phyloP scores from a whole-genome alignment of 2,888 invertebrate genomes.

The Spilosoma lubricipeda region DNA sequence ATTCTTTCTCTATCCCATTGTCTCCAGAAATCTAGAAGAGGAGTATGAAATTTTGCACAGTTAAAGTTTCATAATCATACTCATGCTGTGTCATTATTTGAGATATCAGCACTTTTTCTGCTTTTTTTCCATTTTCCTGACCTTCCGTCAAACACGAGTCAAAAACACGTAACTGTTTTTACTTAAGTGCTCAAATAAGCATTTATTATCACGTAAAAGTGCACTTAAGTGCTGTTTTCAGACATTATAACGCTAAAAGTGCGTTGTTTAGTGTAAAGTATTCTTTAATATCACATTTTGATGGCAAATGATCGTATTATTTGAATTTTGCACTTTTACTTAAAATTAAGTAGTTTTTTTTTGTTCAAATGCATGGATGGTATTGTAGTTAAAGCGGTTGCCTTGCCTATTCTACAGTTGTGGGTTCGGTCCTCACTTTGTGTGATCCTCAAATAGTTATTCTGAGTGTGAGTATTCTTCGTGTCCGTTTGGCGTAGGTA shows the following conservation, averaged over 20 bases:
- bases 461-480: background rate
- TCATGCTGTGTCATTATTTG: too few species aligned
- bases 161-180: background rate
- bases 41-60: too few species aligned
- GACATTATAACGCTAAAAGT: conserved; percentile 2
- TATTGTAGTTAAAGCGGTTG: background rate
- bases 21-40: too few species aligned
- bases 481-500: background rate
- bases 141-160: background rate
- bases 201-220: conserved; percentile 1
- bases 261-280: conserved; percentile 4
- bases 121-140: background rate
- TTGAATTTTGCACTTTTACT: conserved; percentile 1
- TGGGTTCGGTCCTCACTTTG: background rate
- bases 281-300: background rate
- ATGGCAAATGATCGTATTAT: background rate
- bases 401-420: too few species aligned
- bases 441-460: background rate
- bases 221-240: background rate
- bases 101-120: too few species aligned
- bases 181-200: background rate
- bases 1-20: too few species aligned
- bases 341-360: background rate
- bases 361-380: too few species aligned
- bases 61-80: too few species aligned